Evolutionary conservation across 2,888 invertebrate genomes (phyloP), one percentile per base, ranked within the genome.

Genomic region (Pristionchus entomophagus): DNA sequence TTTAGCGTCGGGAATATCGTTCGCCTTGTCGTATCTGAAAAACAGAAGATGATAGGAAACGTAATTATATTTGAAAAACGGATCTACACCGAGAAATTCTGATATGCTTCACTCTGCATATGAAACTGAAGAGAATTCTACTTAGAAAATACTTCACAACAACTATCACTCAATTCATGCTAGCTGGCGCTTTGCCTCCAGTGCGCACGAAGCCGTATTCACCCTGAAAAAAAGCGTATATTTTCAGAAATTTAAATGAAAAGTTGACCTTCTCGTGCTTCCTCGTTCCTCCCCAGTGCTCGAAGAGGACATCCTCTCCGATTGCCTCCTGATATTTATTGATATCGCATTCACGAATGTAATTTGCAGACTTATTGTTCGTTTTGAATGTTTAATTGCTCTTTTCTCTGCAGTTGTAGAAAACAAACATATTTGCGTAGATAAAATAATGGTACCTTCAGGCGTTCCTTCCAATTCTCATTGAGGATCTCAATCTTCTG

Each of bases 401-500:
- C n/a, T n/a, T n/a, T n/a, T n/a, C n/a, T n/a, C n/a, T n/a, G n/a
- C n/a, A n/a, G n/a, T n/a, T n/a, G n/a, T n/a, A n/a, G n/a, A n/a
- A n/a, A n/a, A n/a, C n/a, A n/a, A n/a, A n/a, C n/a, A n/a, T n/a
- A n/a, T n/a, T n/a, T n/a, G n/a, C n/a, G n/a, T n/a, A n/a, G n/a
- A n/a, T n/a, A n/a, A n/a, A n/a, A n/a, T n/a, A n/a, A n/a, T n/a
- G n/a, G n/a, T n/a, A 90, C 91, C 86, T 88, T 89, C 69, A 92
- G 85, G 45, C 88, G 86, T 41, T 91, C 89, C 86, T 91, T 92
- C 92, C 92, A 92, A 86, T 92, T 90, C 59, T 86, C 88, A 8
- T 91, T 91, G 17, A 91, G 87, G 59, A 92, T 89, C 85, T 91
- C 90, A 62, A 92, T 89, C 86, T 92, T 92, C 84, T 92, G 90